Conservation (phyloP, 2,888 invertebrate genomes). For the Agriopis aurantiaria region DNA sequence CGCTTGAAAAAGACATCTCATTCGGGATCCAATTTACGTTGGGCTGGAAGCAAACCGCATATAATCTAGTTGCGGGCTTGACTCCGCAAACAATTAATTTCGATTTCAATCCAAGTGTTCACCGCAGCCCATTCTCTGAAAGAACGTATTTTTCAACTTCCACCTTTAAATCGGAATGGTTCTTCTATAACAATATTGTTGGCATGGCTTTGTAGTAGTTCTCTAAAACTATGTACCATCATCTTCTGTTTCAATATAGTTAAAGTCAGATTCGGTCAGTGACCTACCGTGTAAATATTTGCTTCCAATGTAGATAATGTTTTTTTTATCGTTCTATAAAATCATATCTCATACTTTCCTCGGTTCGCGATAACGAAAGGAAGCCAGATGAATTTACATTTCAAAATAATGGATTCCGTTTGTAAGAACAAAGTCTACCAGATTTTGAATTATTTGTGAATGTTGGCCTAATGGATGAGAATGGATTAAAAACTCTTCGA, state of each 20-base stretch:
- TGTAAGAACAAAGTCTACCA: constrained; percentile 36
- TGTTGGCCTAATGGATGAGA: constrained; percentile 27
- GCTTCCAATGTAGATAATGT: constrained; percentile 33
- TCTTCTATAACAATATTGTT: not conserved
- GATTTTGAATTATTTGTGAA: constrained; percentile 35
- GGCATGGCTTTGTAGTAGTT: not conserved
- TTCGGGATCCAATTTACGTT: constrained; percentile 76
- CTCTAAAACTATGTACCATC: not conserved
- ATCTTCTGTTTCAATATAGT: constrained; percentile 28
- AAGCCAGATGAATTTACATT: constrained; percentile 43
- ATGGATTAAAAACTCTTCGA: constrained; percentile 21
- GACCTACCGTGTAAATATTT: constrained; percentile 42
- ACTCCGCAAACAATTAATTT: constrained; percentile 81
- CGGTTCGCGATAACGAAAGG: constrained; percentile 43
- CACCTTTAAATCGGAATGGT: not conserved
- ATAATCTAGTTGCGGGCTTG: constrained; percentile 66
- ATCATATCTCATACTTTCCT: constrained; percentile 37
- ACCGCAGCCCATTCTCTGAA: constrained; percentile 32
- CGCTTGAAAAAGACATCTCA: constrained; percentile 73
- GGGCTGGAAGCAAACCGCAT: constrained; percentile 67
- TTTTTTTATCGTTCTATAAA: constrained; percentile 44
- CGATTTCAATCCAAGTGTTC: constrained; percentile 71
- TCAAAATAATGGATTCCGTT: constrained; percentile 44
- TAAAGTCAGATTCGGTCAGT: constrained; percentile 34
- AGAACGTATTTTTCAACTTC: constrained; percentile 17